Evolutionary conservation across 2,113 vertebrate genomes (phyloP), one percentile per base, ranked within the genome.

Genomic region (Epinephelus moara): DNA sequence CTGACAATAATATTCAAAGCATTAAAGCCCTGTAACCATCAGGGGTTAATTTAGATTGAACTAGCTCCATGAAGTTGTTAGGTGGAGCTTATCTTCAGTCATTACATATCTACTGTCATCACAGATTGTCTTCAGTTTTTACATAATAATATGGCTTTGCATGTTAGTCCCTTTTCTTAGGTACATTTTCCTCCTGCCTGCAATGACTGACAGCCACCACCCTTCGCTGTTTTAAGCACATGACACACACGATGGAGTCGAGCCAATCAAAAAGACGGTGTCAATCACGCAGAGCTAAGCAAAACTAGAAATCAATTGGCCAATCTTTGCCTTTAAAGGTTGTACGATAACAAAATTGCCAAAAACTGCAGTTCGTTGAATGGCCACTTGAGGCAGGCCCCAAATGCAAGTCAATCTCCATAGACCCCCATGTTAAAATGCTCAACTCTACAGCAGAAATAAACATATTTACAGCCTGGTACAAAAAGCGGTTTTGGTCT

Each of bases 191-290:
- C 37, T 62, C 15, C 13, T 6, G 8, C 33, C 47, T 33, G 7
- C 69, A 70, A 33, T 75, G 64, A 68, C 27, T 52, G 79, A 63
- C 57, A 62, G 71, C 60, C 45, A 4, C 27, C 27, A 18, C n/a
- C 9, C 55, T 75, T 70, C 15, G 33, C 63, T 27, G 30, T 30
- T 57, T 42, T 53, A 63, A 30, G 30, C 7, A 7, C 17, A 59
- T 42, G 47, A 70, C 73, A 49, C 27, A 61, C 18, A 49, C 21
- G 25, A 61, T 73, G 42, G 25, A 73, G 25, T 15, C 56, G 57
- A 33, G 66, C 66, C 27, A 71, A 83, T 77, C 80, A 82, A 57
- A 77, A 25, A 70, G 50, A 59, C 40, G 8, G 0, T 18, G 67
- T 71, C 73, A 64, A 63, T 70, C 70, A 73, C 1, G 6, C 52